Base-by-base conservation (phyloP, 2,888 invertebrate species). In the Palloptera scutellata region DNA sequence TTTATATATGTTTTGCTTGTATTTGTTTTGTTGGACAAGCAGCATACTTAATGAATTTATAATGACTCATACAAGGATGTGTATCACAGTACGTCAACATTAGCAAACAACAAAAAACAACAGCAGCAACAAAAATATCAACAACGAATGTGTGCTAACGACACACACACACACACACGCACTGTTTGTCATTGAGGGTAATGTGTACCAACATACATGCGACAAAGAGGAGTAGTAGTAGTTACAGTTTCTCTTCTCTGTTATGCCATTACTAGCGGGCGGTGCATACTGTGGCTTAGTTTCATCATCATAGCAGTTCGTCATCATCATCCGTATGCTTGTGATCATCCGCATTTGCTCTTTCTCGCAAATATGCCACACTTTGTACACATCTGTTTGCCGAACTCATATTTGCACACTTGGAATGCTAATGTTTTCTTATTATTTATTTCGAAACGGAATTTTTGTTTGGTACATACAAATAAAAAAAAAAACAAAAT, bases 41-140 rank as follows among this genome's bases (percentile, higher is more conserved):
- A 52, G 41, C n/a, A 40, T 15, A 11, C 41, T 51, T 61, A 52
- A 61, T 52, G 61, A 52, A 61, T 61, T 52, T 61, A 61, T 61
- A 61, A 61, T 52, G 52, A 61, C 52, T 61, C 51, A 52, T 30
- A 13, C 30, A 54, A 54, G 51, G 51, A 48, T 48, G 51, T 48
- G 15, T 48, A 48, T 48, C 15, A n/a, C 51, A 48, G 13, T n/a
- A 48, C 51, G 15, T n/a, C 51, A 15, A 48, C 51, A 48, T n/a
- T n/a, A n/a, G n/a, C n/a, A n/a, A 11, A 17, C 53, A 11, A 53
- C 15, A n/a, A 3, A 54, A 15, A 54, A 17, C 20, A 54, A 17
- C 5, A 54, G 5, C 54, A 3, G n/a, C 54, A 54, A 15, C 54
- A 54, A 15, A 8, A 54, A 54, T 15, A 54, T 8, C 54, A 11